phyloP scores from a whole-genome alignment of 2,888 invertebrate species.

The Drosophila mercatorum region DNA sequence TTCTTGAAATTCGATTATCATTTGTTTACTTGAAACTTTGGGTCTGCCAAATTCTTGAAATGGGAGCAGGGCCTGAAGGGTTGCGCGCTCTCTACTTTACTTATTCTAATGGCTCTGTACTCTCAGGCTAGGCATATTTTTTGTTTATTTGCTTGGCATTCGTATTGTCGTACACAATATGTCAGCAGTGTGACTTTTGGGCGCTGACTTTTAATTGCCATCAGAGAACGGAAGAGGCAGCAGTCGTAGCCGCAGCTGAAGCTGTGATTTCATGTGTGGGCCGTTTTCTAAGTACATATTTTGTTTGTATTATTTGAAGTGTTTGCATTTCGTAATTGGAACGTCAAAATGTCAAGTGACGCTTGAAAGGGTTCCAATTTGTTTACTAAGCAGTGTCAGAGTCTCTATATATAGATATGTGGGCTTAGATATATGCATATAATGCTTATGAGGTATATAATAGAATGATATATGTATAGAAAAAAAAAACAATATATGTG shows the following conservation, averaged over 20 bases:
- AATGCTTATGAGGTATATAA: not conserved
- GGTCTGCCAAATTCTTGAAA: not conserved
- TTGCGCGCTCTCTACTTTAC: slow-evolving; percentile 24
- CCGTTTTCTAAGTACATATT: slow-evolving; percentile 52
- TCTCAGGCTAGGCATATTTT: slow-evolving; percentile 53
- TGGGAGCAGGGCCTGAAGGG: not conserved
- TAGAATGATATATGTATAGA: not conserved
- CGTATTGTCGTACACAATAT: slow-evolving; percentile 42
- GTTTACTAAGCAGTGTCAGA: slow-evolving; percentile 48
- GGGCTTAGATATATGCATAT: not conserved
- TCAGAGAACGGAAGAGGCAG: slow-evolving; percentile 43
- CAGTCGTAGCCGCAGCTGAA: not conserved
- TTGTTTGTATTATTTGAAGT: slow-evolving; percentile 71
- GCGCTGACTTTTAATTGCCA: slow-evolving; percentile 42
- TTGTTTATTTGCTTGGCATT: slow-evolving; percentile 52
- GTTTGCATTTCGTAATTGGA: slow-evolving; percentile 78
- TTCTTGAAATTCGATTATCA: slow-evolving; percentile 24
- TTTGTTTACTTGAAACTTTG: slow-evolving; percentile 42
- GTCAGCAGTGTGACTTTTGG: slow-evolving; percentile 46
- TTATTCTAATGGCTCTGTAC: slow-evolving; percentile 59
- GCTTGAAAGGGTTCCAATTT: slow-evolving; percentile 51
- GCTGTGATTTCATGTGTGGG: slow-evolving; percentile 53
- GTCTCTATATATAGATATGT: not conserved
- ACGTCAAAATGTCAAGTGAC: slow-evolving; percentile 75
- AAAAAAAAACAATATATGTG: not conserved